Evolutionary conservation across 2,888 invertebrate genomes (phyloP).

Genomic region (Drosophila meridiana): DNA sequence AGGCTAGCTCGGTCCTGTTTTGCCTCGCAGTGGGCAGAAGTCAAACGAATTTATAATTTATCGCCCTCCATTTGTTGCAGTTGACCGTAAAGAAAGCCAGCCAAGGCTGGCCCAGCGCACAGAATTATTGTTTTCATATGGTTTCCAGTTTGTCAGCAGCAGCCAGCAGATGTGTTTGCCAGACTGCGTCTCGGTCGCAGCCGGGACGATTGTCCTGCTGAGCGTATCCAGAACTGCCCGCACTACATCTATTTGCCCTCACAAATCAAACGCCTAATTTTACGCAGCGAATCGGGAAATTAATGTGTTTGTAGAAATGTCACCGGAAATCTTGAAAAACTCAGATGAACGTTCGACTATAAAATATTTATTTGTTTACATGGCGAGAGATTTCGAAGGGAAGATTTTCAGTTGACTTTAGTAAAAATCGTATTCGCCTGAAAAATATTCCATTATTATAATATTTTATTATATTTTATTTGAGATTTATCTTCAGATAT

Average conservation of each 20-base stretch:
- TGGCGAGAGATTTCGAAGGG: background rate
- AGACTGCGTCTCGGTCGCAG: slow-evolving; percentile 13
- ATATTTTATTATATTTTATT: background rate
- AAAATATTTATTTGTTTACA: background rate
- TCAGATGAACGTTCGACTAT: background rate
- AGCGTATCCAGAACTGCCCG: slow-evolving; percentile 39
- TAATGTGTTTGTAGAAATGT: slow-evolving; percentile 15
- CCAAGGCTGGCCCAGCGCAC: slow-evolving; percentile 32
- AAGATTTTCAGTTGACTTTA: background rate
- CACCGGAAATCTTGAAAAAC: slow-evolving; percentile 3
- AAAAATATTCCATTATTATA: too few relatives aligned
- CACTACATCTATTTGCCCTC: slow-evolving; percentile 48
- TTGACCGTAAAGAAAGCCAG: slow-evolving; percentile 65
- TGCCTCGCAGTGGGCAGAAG: slow-evolving; percentile 73
- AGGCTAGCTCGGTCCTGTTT: slow-evolving; percentile 31
- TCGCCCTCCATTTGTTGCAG: slow-evolving; percentile 72
- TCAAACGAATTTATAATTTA: slow-evolving; percentile 81
- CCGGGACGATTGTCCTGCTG: slow-evolving; percentile 45
- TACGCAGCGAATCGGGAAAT: slow-evolving; percentile 48
- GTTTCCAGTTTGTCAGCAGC: slow-evolving; percentile 70
- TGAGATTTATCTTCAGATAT: too few relatives aligned
- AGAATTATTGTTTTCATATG: slow-evolving; percentile 79
- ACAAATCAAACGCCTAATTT: slow-evolving; percentile 65
- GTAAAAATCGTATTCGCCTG: background rate
- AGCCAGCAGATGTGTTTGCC: slow-evolving; percentile 64